Conservation (phyloP, 2,797 vertebrate species). For the Scomberomorus guttatus region DNA sequence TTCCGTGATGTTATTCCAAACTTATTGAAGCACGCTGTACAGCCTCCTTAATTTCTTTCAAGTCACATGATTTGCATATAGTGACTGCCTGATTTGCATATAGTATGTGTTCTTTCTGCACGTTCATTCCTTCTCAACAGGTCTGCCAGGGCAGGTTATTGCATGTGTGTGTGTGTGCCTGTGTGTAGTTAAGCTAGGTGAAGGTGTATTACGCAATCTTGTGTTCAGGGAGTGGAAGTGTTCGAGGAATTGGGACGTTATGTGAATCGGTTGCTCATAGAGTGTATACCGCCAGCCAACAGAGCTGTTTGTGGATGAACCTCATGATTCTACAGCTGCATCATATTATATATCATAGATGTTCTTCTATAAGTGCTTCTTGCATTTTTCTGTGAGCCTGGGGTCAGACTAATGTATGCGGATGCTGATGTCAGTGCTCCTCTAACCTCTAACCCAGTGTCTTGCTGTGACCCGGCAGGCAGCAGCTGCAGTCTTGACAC, state of each 20-base stretch:
- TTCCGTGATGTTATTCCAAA: not conserved
- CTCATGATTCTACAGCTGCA: slow-evolving; percentile 18
- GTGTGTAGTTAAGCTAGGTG: slow-evolving; percentile 11
- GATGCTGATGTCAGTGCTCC: slow-evolving; percentile 10
- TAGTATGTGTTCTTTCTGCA: not conserved
- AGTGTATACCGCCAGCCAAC: not conserved
- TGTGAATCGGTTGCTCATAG: not conserved
- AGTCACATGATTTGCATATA: slow-evolving; percentile 20
- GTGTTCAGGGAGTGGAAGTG: slow-evolving; percentile 13
- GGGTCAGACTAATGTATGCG: not conserved
- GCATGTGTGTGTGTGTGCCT: not conserved
- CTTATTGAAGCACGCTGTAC: not conserved
- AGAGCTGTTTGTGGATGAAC: slow-evolving; percentile 20
- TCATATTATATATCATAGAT: not conserved
- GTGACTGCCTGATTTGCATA: slow-evolving; percentile 48
- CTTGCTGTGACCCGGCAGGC: slow-evolving; percentile 15
- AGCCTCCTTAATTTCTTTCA: not conserved
- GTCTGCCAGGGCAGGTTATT: slow-evolving; percentile 61
- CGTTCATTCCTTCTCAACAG: slow-evolving; percentile 44
- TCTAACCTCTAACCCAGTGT: slow-evolving; percentile 16
- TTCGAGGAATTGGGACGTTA: not conserved
- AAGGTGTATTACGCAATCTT: slow-evolving; percentile 19
- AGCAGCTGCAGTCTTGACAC: slow-evolving; percentile 28
- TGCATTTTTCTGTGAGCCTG: not conserved
- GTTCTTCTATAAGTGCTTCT: not conserved